Percentiles rank a stretch among this genome's conserved stretches.
phyloP scores from a whole-genome alignment of 2,797 vertebrate genomes.

The Rhynchonycteris naso region DNA sequence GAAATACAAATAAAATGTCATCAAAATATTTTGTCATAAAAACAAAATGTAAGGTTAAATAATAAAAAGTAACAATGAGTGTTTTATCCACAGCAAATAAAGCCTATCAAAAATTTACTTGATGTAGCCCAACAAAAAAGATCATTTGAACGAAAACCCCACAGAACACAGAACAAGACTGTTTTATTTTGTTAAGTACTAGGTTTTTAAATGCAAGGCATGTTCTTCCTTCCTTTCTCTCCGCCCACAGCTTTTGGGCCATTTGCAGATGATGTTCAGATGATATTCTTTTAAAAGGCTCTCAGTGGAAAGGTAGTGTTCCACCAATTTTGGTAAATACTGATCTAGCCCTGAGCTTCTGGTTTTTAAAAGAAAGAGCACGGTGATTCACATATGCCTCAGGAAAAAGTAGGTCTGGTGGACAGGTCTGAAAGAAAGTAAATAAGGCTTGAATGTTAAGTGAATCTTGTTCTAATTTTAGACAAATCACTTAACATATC shows the following conservation, averaged over 20 bases:
- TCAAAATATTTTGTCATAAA: constrained; percentile 15
- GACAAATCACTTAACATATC: neutral
- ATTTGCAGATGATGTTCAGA: constrained; percentile 41
- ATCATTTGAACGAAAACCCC: constrained; percentile 9
- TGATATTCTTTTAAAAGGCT: constrained; percentile 52
- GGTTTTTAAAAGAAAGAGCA: constrained; percentile 66
- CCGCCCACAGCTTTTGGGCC: constrained; percentile 39
- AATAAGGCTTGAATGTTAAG: constrained; percentile 46
- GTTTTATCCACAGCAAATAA: constrained; percentile 45
- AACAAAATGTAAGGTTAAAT: constrained; percentile 32
- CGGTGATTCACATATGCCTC: constrained; percentile 68
- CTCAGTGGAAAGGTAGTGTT: constrained; percentile 58
- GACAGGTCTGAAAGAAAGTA: constrained; percentile 41
- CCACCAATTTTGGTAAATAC: constrained; percentile 51
- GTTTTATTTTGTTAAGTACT: constrained; percentile 24
- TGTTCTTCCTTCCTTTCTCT: constrained; percentile 48
- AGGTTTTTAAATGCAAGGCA: constrained; percentile 54
- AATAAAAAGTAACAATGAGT: constrained; percentile 18
- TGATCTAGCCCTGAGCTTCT: constrained; percentile 53
- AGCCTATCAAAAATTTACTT: constrained; percentile 10
- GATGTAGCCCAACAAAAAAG: neutral
- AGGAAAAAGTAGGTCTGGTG: constrained; percentile 60
- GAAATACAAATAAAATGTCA: constrained; percentile 23
- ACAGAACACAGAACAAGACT: neutral
- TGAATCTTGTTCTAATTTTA: constrained; percentile 24